Conservation (phyloP, 2,113 vertebrate species). For the Apus apus region DNA sequence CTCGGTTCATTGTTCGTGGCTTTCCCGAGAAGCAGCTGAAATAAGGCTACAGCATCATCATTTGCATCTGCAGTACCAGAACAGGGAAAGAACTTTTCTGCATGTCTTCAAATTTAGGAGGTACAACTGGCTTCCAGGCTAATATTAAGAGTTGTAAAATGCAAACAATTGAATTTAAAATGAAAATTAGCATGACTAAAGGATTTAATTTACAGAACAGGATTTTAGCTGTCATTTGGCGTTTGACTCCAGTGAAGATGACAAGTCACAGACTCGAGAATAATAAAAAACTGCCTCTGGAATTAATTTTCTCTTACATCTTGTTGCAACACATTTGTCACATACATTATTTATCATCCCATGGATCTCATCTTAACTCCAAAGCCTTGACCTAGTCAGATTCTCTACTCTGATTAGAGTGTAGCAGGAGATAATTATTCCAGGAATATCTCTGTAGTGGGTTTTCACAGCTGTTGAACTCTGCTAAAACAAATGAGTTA, state of each 20-base stretch:
- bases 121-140: neutral
- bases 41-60: neutral
- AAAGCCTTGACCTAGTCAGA: constrained; percentile 8
- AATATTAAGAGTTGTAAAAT: constrained; percentile 20
- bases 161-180: constrained; percentile 60
- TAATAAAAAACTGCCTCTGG: constrained; percentile 47
- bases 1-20: neutral
- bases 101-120: neutral
- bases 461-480: constrained; percentile 21
- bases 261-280: constrained; percentile 36
- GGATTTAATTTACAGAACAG: constrained; percentile 48
- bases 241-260: constrained; percentile 23
- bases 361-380: constrained; percentile 27
- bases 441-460: constrained; percentile 4
- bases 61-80: neutral
- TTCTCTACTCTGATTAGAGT: constrained; percentile 7
- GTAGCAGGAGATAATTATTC: constrained; percentile 23
- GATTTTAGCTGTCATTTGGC: constrained; percentile 49
- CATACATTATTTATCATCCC: constrained; percentile 47
- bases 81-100: neutral
- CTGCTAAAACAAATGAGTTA: neutral
- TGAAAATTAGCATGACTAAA: constrained; percentile 64
- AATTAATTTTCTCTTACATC: constrained; percentile 58
- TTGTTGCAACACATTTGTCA: constrained; percentile 31
- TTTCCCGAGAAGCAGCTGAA: neutral